phyloP scores from a whole-genome alignment of 1,140 invertebrate species.

The Zaprionus ornatus region DNA sequence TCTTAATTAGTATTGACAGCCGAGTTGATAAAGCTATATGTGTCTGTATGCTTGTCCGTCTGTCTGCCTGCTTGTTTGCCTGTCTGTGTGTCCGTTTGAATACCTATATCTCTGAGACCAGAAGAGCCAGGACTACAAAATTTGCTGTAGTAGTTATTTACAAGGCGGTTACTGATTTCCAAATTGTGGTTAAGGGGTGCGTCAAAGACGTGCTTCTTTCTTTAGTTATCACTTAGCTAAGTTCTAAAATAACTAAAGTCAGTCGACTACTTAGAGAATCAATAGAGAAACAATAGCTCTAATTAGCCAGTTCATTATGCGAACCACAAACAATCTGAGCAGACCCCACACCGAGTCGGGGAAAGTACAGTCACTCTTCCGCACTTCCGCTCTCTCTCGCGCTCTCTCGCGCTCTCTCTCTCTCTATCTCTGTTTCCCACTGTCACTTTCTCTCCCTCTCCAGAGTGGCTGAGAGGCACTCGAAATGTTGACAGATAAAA shows the following conservation, averaged over 20 bases:
- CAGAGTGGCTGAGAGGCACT: constrained; percentile 23
- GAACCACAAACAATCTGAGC: constrained; percentile 48
- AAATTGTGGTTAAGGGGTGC: no score
- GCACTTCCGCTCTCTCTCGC: neutral
- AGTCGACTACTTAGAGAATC: constrained; percentile 39
- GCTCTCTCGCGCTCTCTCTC: neutral
- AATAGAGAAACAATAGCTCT: constrained; percentile 45
- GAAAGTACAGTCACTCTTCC: constrained; percentile 17
- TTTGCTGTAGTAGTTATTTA: no score
- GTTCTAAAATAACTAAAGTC: constrained; percentile 16
- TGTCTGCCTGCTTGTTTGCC: no score
- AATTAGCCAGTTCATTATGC: constrained; percentile 47
- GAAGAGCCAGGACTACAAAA: no score
- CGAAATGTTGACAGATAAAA: constrained; percentile 68
- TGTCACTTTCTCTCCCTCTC: neutral
- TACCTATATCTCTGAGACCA: no score
- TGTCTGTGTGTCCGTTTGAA: no score
- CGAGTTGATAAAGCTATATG: no score
- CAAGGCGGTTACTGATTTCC: no score
- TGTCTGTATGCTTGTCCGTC: no score
- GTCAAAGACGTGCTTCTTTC: no score
- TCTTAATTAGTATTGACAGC: no score
- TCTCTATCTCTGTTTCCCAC: no score
- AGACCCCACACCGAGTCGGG: constrained; percentile 54
- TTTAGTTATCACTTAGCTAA: neutral